Evolutionary conservation across 1,140 invertebrate genomes (phyloP), one percentile per base, ranked within the genome.

Genomic region (Drosophila subpulchrella): DNA sequence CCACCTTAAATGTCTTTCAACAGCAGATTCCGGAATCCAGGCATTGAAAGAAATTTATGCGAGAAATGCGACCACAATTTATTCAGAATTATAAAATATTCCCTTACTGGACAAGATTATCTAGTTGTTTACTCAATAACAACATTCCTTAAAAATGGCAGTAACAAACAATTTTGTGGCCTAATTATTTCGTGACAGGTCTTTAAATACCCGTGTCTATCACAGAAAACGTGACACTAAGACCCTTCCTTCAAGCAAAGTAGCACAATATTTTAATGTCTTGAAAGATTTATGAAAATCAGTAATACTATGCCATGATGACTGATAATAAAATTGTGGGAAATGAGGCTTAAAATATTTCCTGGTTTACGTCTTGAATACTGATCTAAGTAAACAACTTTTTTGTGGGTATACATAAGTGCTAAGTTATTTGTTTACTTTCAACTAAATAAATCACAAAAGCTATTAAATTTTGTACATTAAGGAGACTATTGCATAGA

Each of bases 91-190:
- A 20, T 27, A 27, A 27, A 27, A 27, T 27, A 27, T 27, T 27
- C 5, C 27, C 27, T 1, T 3, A 4, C 27, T 27, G 12, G 4
- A 5, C 10, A 46, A 10, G 24, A 38, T 38, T 13, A 7, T n/a
- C 27, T 13, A 17, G 27, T 38, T 61, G 15, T 27, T 7, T 20
- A 34, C 24, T 15, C 12, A 30, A 58, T 54, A 61, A 53, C 53
- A 39, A 58, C 11, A 58, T 61, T 61, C 53, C 53, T 58, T 39
- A 4, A 30, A 30, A 58, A 7, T 39, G 59, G 57, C 57, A 57
- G 11, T 57, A 55, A 17, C 51, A 56, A 38, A 24, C 20, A 15
- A 42, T 15, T 15, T 42, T 8, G 15, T 10, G 8, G 15, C 7
- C 15, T 6, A 57, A 60, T 30, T 32, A 57, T 57, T 38, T n/a